These are phyloP conservation scores for Amblyraja radiata DNA, from an alignment of 2,797 vertebrate species.

Conservation along the genomic window DNA sequence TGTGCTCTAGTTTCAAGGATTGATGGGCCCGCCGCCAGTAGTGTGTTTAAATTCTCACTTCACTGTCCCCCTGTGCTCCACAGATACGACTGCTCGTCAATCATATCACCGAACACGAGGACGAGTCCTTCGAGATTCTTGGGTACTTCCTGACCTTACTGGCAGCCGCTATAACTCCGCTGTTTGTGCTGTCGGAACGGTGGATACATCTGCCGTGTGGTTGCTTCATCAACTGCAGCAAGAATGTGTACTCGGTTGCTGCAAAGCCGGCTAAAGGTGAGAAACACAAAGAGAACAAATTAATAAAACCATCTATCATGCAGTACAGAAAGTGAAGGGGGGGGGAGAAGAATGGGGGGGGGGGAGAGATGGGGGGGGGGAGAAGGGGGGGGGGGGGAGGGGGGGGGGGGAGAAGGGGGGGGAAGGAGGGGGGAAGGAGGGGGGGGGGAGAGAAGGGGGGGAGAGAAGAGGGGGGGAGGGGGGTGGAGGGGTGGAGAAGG, in stretches of 20 bases:
- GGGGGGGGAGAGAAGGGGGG: too few relatives aligned
- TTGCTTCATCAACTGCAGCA: slow-evolving; percentile 88
- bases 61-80: slow-evolving; percentile 45
- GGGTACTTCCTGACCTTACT: slow-evolving; percentile 86
- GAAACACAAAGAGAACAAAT: slow-evolving; percentile 36
- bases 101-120: slow-evolving; percentile 65
- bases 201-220: slow-evolving; percentile 94
- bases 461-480: too few relatives aligned
- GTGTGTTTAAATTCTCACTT: neutral
- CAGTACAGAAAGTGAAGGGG: too few relatives aligned
- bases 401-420: too few relatives aligned
- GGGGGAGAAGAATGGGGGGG: too few relatives aligned
- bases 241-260: slow-evolving; percentile 44
- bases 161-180: slow-evolving; percentile 74
- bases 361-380: too few relatives aligned
- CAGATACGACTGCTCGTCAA: slow-evolving; percentile 80
- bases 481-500: too few relatives aligned
- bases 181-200: slow-evolving; percentile 82
- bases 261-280: slow-evolving; percentile 62
- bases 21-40: neutral
- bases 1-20: neutral
- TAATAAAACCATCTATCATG: neutral
- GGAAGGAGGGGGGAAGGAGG: too few relatives aligned
- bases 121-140: slow-evolving; percentile 69
- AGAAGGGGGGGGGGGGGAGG: too few relatives aligned